Conservation (phyloP, 2,888 invertebrate genomes). For the Globia sparganii region DNA sequence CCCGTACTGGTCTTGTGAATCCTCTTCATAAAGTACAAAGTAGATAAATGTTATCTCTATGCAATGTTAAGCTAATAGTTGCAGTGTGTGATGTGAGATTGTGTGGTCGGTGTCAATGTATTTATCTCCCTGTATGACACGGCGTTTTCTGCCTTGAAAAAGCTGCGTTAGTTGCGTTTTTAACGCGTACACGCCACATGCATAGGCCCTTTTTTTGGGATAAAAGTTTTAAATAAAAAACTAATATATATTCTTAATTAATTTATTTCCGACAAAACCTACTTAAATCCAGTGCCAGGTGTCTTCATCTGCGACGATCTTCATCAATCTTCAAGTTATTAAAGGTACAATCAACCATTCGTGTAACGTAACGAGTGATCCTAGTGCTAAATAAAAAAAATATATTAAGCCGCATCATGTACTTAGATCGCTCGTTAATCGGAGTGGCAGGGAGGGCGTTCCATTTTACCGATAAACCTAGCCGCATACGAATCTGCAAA, state of each 20-base stretch:
- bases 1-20: too few relatives aligned
- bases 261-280: conserved; percentile 78
- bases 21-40: too few relatives aligned
- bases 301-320: conserved; percentile 68
- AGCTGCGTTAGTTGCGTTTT: background rate
- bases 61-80: too few relatives aligned
- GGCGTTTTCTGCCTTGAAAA: background rate
- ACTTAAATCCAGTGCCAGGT: conserved; percentile 74
- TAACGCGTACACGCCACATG: background rate
- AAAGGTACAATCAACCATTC: conserved; percentile 41
- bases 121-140: too few relatives aligned
- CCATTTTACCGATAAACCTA: conserved; percentile 83
- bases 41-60: too few relatives aligned
- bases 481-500: conserved; percentile 85
- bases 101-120: too few relatives aligned
- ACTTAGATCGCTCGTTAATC: conserved; percentile 67
- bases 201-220: background rate
- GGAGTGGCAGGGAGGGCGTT: conserved; percentile 81
- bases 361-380: conserved; percentile 39
- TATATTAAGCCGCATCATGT: conserved; percentile 61
- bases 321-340: conserved; percentile 54
- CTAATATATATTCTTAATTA: conserved; percentile 66
- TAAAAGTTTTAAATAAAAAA: conserved; percentile 10
- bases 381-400: conserved; percentile 64
- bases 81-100: too few relatives aligned